A percentile compares a stretch with the other conserved stretches of the same genome.
Conservation (phyloP, 2,888 invertebrate species). For the Cheilosia scutellata region DNA sequence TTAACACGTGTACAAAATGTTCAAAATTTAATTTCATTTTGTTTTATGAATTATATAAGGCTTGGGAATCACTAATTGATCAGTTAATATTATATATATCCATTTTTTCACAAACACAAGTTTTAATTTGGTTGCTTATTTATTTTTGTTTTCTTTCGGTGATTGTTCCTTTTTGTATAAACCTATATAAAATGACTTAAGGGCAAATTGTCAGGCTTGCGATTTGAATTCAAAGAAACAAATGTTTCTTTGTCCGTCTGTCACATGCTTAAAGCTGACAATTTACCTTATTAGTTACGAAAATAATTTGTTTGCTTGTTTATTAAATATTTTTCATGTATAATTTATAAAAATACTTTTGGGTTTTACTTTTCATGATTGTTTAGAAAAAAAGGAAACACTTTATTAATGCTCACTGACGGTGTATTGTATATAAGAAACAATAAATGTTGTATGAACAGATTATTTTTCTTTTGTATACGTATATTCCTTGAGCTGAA, state of each 20-base stretch:
- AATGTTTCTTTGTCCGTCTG: background rate
- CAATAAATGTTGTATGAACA: slow-evolving; percentile 8
- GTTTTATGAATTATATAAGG: slow-evolving; percentile 63
- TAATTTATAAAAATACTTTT: slow-evolving; percentile 65
- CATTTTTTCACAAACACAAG: slow-evolving; percentile 36
- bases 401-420: slow-evolving; percentile 7
- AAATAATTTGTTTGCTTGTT: slow-evolving; percentile 43
- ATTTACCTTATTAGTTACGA: slow-evolving; percentile 36
- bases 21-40: slow-evolving; percentile 36
- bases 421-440: background rate
- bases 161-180: slow-evolving; percentile 59
- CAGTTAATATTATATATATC: slow-evolving; percentile 28
- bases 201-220: slow-evolving; percentile 53
- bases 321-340: slow-evolving; percentile 40
- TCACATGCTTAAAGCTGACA: slow-evolving; percentile 60
- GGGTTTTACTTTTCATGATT: slow-evolving; percentile 30
- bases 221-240: slow-evolving; percentile 19
- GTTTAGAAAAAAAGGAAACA: slow-evolving; percentile 5
- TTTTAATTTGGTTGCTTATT: slow-evolving; percentile 27
- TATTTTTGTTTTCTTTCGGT: slow-evolving; percentile 41
- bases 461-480: slow-evolving; percentile 7
- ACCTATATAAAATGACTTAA: slow-evolving; percentile 38
- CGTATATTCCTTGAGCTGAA: slow-evolving; percentile 13
- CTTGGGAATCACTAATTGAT: slow-evolving; percentile 72
- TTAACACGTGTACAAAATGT: slow-evolving; percentile 66